Evolutionary conservation across 1,140 invertebrate species (phyloP).

Genomic region (Carcinoscorpius rotundicauda): DNA sequence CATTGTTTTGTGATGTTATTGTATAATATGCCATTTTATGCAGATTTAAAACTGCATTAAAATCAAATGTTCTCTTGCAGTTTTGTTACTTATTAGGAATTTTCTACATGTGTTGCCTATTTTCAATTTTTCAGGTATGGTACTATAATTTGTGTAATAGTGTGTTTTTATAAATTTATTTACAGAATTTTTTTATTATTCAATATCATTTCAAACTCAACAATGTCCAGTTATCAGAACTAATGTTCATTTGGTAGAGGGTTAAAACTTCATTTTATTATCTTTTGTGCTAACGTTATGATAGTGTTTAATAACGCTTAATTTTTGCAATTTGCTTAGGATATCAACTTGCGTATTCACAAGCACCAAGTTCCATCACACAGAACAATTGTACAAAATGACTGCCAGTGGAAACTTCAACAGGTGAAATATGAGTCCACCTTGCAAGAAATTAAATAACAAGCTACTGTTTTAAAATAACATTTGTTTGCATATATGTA

Average conservation of each 20-base stretch:
- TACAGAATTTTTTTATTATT: no score
- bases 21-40: no score
- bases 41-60: no score
- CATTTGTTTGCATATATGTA: background rate
- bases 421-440: conserved; percentile 45
- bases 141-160: no score
- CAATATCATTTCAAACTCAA: no score
- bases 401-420: conserved; percentile 82
- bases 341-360: conserved; percentile 76
- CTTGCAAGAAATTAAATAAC: background rate
- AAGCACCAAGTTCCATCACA: conserved; percentile 62
- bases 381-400: conserved; percentile 66
- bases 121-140: no score
- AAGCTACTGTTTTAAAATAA: background rate
- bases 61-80: no score
- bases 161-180: no score
- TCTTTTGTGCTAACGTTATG: background rate
- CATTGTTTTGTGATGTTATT: no score
- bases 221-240: background rate
- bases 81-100: no score
- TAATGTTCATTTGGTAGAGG: background rate
- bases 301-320: conserved; percentile 2
- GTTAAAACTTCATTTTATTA: background rate
- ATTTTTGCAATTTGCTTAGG: conserved; percentile 40
- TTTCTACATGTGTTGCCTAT: no score